Base-by-base conservation (phyloP, 2,888 invertebrate genomes). In the Drosophila melanosoma region DNA sequence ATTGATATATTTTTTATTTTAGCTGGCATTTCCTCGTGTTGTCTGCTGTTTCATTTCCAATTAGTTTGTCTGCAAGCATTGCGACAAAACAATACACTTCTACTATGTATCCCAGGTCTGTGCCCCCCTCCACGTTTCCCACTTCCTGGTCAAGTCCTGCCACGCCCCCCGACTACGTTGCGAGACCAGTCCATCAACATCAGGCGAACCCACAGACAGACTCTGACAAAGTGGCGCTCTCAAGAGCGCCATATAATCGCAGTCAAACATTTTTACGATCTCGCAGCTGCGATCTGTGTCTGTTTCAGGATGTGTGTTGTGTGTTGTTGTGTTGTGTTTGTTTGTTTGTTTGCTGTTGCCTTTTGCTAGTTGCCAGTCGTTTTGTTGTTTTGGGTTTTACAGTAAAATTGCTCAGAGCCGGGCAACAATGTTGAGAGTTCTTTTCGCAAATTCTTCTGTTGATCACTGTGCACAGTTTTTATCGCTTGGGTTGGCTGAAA, bases 211-310 rank as follows among this genome's bases (percentile, higher is more conserved):
- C 33, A 54, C 33, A n/a, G 33, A 29, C 65, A 42, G 70, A 64
- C 61, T 52, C 75, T 82, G 79, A 74, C 89, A 82, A 74, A 87
- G 91, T 89, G 89, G 89, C 89, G 91, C 91, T 89, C 86, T 75
- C 79, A 75, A 77, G 89, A 89, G 91, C 89, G 89, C 91, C 89
- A 90, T 91, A 90, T 90, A 90, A 90, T 88, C 83, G 89, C 87
- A 89, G 90, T 87, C 78, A 87, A 90, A 90, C 91, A 90, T 85
- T 90, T 90, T 91, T 90, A 90, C 83, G 90, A 91, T 76, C 84
- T 76, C 84, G 38, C 58, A 49, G 51, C 49, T 65, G 57, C 20
- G 51, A 20, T 42, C 29, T 33, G 56, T 36, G 45, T 45, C 45
- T 26, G 15, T 23, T 68, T 65, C 72, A 48, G 64, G 62, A 61